phyloP scores from a whole-genome alignment of 2,797 vertebrate species.

The Sebastes hopkinsi region DNA sequence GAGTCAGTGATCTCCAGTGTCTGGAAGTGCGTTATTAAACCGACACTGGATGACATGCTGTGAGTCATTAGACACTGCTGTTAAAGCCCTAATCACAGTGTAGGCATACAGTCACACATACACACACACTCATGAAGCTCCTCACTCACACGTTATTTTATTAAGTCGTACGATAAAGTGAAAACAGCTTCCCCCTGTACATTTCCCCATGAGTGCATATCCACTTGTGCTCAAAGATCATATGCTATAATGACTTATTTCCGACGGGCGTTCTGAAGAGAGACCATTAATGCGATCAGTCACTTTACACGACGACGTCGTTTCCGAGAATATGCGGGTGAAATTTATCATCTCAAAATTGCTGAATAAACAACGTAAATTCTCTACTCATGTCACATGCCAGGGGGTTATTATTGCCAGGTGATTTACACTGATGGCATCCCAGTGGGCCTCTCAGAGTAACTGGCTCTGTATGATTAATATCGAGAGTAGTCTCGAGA shows the following conservation, averaged over 20 bases:
- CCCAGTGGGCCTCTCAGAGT: slow-evolving; percentile 4
- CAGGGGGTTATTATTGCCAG: slow-evolving; percentile 19
- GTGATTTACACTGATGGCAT: slow-evolving; percentile 37
- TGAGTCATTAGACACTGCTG: slow-evolving; percentile 71
- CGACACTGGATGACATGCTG: slow-evolving; percentile 62
- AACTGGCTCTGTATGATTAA: slow-evolving; percentile 28
- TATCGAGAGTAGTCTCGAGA: slow-evolving; percentile 1
- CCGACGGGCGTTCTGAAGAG: neutral
- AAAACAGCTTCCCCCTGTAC: neutral
- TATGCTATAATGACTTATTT: neutral
- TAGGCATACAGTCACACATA: slow-evolving; percentile 1
- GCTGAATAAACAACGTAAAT: slow-evolving; percentile 47
- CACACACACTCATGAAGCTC: neutral
- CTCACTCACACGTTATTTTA: slow-evolving; percentile 22
- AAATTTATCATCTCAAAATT: slow-evolving; percentile 17
- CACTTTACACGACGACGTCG: neutral
- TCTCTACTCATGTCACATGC: neutral
- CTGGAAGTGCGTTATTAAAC: slow-evolving; percentile 71
- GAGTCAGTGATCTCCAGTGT: slow-evolving; percentile 70
- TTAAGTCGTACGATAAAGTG: slow-evolving; percentile 17
- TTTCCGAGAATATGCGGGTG: neutral
- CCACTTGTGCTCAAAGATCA: slow-evolving; percentile 1
- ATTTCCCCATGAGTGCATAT: neutral
- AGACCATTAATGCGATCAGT: neutral
- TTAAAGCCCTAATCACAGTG: slow-evolving; percentile 66